These are phyloP conservation scores for Archilochus colubris DNA, from an alignment of 2,113 vertebrate species.

Conservation along the genomic window DNA sequence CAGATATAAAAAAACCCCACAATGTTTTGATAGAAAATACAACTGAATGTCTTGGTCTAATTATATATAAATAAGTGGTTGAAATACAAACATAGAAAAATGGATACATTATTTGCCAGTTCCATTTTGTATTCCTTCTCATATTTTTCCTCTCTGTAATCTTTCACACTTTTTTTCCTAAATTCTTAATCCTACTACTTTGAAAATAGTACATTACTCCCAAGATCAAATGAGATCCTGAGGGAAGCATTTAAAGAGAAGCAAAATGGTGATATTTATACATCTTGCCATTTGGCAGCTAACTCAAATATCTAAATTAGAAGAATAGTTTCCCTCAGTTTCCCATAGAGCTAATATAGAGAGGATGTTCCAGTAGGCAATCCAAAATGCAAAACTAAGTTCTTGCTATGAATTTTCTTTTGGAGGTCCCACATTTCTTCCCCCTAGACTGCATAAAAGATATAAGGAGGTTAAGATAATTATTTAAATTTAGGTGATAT, in stretches of 20 bases:
- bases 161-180: background rate
- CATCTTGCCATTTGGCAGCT: background rate
- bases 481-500: background rate
- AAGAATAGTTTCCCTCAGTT: background rate
- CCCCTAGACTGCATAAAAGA: background rate
- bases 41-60: background rate
- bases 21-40: background rate
- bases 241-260: background rate
- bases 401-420: background rate
- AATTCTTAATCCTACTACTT: background rate
- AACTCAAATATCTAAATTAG: background rate
- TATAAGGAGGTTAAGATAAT: background rate
- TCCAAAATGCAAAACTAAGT: background rate
- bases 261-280: background rate
- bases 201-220: background rate
- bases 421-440: background rate
- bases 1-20: background rate
- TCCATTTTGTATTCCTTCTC: background rate
- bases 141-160: background rate
- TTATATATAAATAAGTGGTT: background rate
- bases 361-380: background rate
- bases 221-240: background rate
- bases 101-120: background rate
- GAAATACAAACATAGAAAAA: background rate
- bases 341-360: background rate